Conservation (phyloP, 2,888 invertebrate species). For the Drosophila formosana region DNA sequence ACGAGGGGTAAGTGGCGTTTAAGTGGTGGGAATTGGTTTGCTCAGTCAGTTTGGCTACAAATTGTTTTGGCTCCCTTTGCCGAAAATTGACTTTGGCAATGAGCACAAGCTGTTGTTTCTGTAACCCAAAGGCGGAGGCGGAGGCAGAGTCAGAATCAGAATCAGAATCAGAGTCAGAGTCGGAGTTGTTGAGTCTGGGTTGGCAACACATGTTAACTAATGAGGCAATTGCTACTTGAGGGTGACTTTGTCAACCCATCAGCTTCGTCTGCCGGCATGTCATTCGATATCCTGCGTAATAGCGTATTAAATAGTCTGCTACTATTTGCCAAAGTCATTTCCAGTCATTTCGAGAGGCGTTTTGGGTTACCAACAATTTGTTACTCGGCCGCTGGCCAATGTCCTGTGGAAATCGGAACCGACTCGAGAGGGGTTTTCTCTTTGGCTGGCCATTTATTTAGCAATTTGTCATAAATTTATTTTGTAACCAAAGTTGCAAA, state of each 20-base stretch:
- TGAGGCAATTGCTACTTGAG: conserved; percentile 68
- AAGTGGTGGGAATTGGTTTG: conserved; percentile 27
- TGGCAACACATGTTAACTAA: conserved; percentile 84
- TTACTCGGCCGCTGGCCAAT: conserved; percentile 21
- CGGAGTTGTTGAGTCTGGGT: conserved; percentile 1
- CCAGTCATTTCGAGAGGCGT: conserved; percentile 46
- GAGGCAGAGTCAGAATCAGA: conserved; percentile 7
- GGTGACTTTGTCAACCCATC: conserved; percentile 39
- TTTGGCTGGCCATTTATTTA: conserved; percentile 67
- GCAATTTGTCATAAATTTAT: conserved; percentile 79
- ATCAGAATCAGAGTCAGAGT: background rate
- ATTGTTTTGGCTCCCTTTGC: conserved; percentile 68
- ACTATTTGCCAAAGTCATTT: conserved; percentile 75
- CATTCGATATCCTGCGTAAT: conserved; percentile 83
- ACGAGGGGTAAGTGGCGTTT: conserved; percentile 21
- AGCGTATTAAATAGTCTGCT: conserved; percentile 83
- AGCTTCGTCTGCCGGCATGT: conserved; percentile 39
- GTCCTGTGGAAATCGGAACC: conserved; percentile 51
- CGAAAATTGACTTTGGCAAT: conserved; percentile 81
- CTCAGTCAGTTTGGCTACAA: conserved; percentile 59
- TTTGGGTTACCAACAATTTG: conserved; percentile 70
- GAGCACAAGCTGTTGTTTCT: conserved; percentile 72
- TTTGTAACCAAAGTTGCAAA: conserved; percentile 78
- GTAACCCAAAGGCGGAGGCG: background rate
- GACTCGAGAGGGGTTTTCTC: background rate